Evolutionary conservation across 2,113 vertebrate species (phyloP), one percentile per base, ranked within the genome.

Genomic region (Calyptommatus sinebrachiatus): DNA sequence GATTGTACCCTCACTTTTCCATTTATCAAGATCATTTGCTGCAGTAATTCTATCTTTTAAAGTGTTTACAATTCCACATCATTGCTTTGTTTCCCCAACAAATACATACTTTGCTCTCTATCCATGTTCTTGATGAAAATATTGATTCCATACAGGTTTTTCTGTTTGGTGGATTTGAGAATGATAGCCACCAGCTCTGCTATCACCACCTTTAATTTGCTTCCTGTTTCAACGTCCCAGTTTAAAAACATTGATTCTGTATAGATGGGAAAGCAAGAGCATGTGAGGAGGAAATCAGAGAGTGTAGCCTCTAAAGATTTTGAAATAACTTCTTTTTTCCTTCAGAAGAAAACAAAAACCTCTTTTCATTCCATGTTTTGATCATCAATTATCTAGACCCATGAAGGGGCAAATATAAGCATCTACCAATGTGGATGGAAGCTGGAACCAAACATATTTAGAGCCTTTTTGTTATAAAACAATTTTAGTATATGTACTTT

Each of bases 21-120:
- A 78, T 78, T 78, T 78, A 71, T 78, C 77, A 78, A 21, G 31
- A 61, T 71, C 77, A 78, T 62, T 61, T 71, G 77, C 70, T 12
- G 9, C 35, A 61, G 26, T 71, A 78, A 78, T 71, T 9, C 67
- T 61, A n/a, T 46, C 67, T 71, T 61, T 71, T 71, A 78, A 78
- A 71, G 31, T 60, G 67, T 46, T 71, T 78, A 71, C 77, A 61
- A 28, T 71, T 53, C 53, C 7, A 61, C 50, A 41, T 78, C 77
- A 78, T 45, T 61, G 18, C 24, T 62, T 68, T 78, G 50, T 71
- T 78, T 71, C 53, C 53, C 53, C 26, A 61, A 28, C 68, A 71
- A 78, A 78, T 71, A 71, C 16, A n/a, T 62, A 71, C 68, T 61
- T 45, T 71, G 53, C 71, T 78, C 35, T 26, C 67, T 53, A 46